Evolutionary conservation across 2,797 vertebrate genomes (phyloP).

Genomic region (Neostethus bicornis): DNA sequence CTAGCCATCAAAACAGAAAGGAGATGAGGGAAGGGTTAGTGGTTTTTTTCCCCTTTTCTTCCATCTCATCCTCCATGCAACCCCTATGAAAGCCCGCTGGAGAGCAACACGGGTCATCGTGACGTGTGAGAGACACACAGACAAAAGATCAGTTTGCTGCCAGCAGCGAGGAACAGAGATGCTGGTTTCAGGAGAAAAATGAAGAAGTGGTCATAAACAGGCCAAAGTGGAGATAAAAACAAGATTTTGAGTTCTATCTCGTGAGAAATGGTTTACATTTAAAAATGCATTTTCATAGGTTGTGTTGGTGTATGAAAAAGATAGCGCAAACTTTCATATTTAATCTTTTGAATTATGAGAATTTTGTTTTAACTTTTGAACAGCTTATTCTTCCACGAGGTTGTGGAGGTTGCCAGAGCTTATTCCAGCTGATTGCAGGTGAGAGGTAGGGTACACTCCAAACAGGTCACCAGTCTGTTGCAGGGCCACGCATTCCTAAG

Average conservation of each 20-base stretch:
- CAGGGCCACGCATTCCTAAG: no score
- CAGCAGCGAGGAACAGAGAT: slow-evolving; percentile 28
- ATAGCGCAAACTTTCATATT: no score
- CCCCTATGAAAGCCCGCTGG: slow-evolving; percentile 39
- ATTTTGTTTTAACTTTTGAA: no score
- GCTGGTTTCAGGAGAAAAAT: slow-evolving; percentile 14
- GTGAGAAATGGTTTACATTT: no score
- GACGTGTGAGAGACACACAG: slow-evolving; percentile 12
- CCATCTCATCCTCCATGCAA: slow-evolving; percentile 72
- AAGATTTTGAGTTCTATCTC: slow-evolving; percentile 6
- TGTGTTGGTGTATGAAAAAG: no score
- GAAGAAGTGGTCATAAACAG: neutral
- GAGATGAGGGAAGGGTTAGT: slow-evolving; percentile 65
- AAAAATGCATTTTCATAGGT: no score
- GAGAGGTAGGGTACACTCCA: no score
- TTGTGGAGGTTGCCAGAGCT: no score
- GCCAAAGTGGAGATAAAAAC: neutral
- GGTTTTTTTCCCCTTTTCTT: slow-evolving; percentile 44
- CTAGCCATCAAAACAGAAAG: slow-evolving; percentile 76
- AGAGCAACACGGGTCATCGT: slow-evolving; percentile 35
- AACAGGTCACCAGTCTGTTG: no score
- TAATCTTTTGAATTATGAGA: no score
- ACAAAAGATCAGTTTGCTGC: neutral
- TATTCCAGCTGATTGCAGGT: no score
- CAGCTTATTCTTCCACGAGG: no score